phyloP scores from a whole-genome alignment of 2,797 vertebrate genomes.

The Mormyrus hasselquistii region DNA sequence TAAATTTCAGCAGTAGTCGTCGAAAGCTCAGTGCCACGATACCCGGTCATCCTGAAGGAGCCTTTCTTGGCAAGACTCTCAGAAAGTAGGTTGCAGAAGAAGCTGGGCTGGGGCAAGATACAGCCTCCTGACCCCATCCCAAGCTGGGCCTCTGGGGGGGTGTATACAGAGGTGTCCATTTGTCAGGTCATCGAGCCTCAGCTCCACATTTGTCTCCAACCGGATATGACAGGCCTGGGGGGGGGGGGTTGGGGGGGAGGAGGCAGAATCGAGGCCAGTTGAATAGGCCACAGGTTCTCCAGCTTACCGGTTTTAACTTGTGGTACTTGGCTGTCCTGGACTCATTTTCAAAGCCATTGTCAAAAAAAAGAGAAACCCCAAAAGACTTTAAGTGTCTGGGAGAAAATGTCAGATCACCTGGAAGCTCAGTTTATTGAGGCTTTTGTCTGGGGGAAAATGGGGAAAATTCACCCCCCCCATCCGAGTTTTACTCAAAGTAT shows the following conservation, averaged over 20 bases:
- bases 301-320: constrained; percentile 32
- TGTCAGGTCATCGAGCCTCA: constrained; percentile 44
- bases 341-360: constrained; percentile 1
- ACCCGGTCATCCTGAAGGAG: background rate
- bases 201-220: constrained; percentile 35
- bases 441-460: background rate
- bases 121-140: constrained; percentile 19
- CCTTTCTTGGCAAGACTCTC: background rate
- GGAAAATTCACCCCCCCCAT: background rate
- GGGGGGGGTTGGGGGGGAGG: constrained; percentile 10
- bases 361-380: background rate
- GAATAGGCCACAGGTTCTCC: constrained; percentile 49
- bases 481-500: background rate
- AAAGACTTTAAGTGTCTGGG: constrained; percentile 3
- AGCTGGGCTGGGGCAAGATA: constrained; percentile 34
- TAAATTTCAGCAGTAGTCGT: background rate
- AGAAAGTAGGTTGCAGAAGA: constrained; percentile 48
- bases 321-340: background rate
- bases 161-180: constrained; percentile 24
- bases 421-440: background rate
- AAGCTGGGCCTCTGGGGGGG: background rate
- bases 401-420: background rate
- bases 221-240: constrained; percentile 44
- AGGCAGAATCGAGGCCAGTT: constrained; percentile 51
- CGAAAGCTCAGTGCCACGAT: background rate